Base-by-base conservation (phyloP, 1,140 invertebrate genomes). In the Hesperophylax magnus region DNA sequence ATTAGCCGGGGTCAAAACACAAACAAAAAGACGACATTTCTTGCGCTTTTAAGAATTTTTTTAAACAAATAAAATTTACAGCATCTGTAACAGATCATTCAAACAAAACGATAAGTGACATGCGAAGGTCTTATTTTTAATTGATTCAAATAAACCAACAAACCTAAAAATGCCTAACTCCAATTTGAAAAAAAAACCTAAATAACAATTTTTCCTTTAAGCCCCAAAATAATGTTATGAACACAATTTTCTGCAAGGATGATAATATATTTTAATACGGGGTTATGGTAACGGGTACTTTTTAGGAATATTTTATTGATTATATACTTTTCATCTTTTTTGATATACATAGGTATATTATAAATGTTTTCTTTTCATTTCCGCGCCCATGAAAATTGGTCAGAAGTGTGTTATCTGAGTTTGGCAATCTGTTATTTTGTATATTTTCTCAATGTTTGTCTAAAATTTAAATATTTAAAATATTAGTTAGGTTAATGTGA, bases 41-140 rank as follows among this genome's bases (percentile, higher is more conserved):
- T 47, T 14, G 11, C 9, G 39, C 39, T 47, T 47, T 39, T 2
- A 2, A 31, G 27, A 39, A 39, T 7, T 39, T 39, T 7, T 7
- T 7, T 7, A 39, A 39, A 39, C 3, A 39, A 39, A 5, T 14
- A 47, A 0, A 47, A 47, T 14, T 47, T 11, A 47, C 2, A 27
- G 5, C 27, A 27, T 27, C 6, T 47, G 11, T 47, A 47, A 47
- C 39, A 47, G 11, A 47, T 47, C 39, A 31, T 2, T 17, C 27
- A 71, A 72, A 72, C 39, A 72, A 72, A 72, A 72, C 15, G 47
- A 72, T 72, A 72, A 72, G 69, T 72, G 69, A 67, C 17, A 53
- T 54, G 69, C 69, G 69, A 72, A 14, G 69, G 52, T 39, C 27
- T 61, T 20, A 61, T 22, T 22, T 61, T 24, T 47, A 11, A 47